Base-by-base conservation (phyloP, 1,140 invertebrate species). In the Drosophila pseudoobscura region DNA sequence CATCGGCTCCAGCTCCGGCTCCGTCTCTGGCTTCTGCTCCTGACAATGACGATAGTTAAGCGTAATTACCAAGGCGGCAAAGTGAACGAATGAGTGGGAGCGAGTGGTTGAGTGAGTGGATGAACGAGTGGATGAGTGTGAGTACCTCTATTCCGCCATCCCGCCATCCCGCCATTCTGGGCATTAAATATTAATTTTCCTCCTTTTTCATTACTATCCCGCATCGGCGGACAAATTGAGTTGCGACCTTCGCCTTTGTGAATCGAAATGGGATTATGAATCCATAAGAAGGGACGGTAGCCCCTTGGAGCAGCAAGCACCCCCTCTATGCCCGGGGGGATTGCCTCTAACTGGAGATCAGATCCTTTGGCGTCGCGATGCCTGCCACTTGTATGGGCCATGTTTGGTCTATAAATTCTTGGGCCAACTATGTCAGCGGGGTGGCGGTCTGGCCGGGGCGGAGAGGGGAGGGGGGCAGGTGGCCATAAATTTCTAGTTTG, bases 401-500 rank as follows among this genome's bases (percentile, higher is more conserved):
- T 39, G 45, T 22, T 49, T 17, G 59, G 35, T 64, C 31, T 31
- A 65, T 65, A 65, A 65, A 65, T 51, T 52, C 26, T 6, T 39
- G 5, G 35, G 4, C 11, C 41, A 52, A n/a, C 22, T 24, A 26
- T 51, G 26, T 51, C 22, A 45, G 22, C 6, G 29, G 29, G 6
- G 29, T 29, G 29, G 6, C 2, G 52, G 62, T 24, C 20, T 43
- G 44, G 26, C 39, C 41, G 39, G 24, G 24, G 24, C 2, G 24
- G 24, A 0, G 22, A 0, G 22, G 22, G 22, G 22, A 61, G 50
- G 22, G 22, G 64, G 50, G 61, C 60, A 77, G 73, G 61, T 70
- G 65, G 69, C 75, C 60, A 89, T 89, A 89, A 89, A 89, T 89
- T 89, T 76, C 68, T 80, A 78, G 80, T 82, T 69, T 89, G 85